A percentile compares a stretch with the other conserved stretches of the same genome.
Evolutionary conservation across 2,888 invertebrate species (phyloP).

Genomic region (Melanostoma scalare): DNA sequence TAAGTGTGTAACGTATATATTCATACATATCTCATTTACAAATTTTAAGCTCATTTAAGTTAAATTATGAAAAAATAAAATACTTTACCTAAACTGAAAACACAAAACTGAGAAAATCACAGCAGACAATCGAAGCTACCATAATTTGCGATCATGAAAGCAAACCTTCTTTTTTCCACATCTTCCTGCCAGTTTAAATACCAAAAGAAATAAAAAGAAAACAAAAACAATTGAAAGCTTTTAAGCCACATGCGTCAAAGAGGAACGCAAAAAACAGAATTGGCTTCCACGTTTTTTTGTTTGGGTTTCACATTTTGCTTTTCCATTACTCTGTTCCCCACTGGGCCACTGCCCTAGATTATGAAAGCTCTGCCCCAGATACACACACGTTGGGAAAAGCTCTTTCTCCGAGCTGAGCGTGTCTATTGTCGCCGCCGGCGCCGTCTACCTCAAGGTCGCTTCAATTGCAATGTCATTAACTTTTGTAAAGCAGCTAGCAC

Average conservation of each 20-base stretch:
- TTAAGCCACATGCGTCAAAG: slow-evolving; percentile 1
- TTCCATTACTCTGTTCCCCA: slow-evolving; percentile 27
- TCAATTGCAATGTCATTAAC: slow-evolving; percentile 68
- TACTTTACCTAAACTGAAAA: too few relatives aligned
- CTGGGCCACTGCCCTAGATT: slow-evolving; percentile 52
- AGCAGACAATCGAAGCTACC: too few relatives aligned
- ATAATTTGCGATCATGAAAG: too few relatives aligned
- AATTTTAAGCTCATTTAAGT: too few relatives aligned
- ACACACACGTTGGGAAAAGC: slow-evolving; percentile 27
- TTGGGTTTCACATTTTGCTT: slow-evolving; percentile 3
- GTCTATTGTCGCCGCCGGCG: not conserved
- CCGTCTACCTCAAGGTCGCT: slow-evolving; percentile 49
- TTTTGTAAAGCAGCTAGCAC: slow-evolving; percentile 39
- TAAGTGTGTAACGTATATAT: too few relatives aligned
- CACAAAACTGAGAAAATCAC: too few relatives aligned
- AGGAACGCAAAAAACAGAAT: not conserved
- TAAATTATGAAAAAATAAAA: too few relatives aligned
- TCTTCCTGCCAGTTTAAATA: too few relatives aligned
- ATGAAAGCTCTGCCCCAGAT: slow-evolving; percentile 13
- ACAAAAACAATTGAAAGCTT: slow-evolving; percentile 13
- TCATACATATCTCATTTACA: too few relatives aligned
- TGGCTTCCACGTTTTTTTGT: slow-evolving; percentile 41
- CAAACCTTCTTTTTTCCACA: too few relatives aligned
- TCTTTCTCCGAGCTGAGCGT: slow-evolving; percentile 12
- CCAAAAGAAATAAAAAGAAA: too few relatives aligned